A percentile compares a stretch with the other conserved stretches of the same genome.
Conservation (phyloP, 2,888 invertebrate species). For the Parnassius glacialis region DNA sequence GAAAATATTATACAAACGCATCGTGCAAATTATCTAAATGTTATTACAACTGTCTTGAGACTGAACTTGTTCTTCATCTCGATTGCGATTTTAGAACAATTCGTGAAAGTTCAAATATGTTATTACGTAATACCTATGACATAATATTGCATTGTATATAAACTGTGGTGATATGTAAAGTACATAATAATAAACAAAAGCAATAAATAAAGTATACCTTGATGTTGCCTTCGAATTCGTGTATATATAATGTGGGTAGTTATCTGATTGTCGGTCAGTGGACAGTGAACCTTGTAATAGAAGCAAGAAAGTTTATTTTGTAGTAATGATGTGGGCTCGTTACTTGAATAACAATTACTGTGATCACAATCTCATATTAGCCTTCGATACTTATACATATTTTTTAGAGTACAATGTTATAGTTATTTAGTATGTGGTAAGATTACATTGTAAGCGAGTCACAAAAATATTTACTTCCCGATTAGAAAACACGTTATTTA, state of each 20-base stretch:
- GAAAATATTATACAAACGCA: constrained; percentile 9
- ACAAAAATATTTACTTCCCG: constrained; percentile 79
- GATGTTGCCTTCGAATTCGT: constrained; percentile 76
- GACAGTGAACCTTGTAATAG: constrained; percentile 44
- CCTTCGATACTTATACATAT: constrained; percentile 81
- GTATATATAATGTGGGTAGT: constrained; percentile 63
- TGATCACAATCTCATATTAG: constrained; percentile 80
- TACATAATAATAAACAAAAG: constrained; percentile 75
- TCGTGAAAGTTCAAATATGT: constrained; percentile 55
- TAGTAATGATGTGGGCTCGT: constrained; percentile 77
- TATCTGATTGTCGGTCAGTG: constrained; percentile 57
- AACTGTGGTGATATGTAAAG: constrained; percentile 75
- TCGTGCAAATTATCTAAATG: constrained; percentile 6
- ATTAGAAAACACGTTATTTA: constrained; percentile 73
- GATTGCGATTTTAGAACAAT: constrained; percentile 46
- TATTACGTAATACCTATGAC: constrained; percentile 38
- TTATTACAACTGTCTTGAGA: constrained; percentile 49
- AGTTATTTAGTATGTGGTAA: constrained; percentile 78
- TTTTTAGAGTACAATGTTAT: constrained; percentile 81
- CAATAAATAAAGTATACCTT: constrained; percentile 81
- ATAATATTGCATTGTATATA: constrained; percentile 64
- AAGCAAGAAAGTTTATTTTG: constrained; percentile 65
- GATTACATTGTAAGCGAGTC: constrained; percentile 73
- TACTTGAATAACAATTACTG: constrained; percentile 79
- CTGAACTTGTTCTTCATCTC: constrained; percentile 61